Evolutionary conservation across 2,888 invertebrate species (phyloP).

Genomic region (Lasius fuliginosus): DNA sequence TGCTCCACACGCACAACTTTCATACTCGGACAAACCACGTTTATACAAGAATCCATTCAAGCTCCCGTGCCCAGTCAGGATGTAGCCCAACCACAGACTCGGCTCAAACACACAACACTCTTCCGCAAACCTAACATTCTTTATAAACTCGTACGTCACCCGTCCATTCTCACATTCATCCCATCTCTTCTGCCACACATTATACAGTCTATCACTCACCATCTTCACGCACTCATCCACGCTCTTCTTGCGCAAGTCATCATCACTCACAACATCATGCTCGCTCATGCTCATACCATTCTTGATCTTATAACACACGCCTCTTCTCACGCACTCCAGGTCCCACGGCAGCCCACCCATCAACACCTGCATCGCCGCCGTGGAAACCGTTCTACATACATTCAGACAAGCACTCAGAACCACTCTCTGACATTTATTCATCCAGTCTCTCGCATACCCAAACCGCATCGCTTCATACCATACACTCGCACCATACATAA

Average conservation of each 20-base stretch:
- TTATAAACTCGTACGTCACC: too few species aligned
- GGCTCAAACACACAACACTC: background rate
- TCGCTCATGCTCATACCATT: background rate
- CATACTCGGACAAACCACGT: background rate
- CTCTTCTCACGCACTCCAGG: background rate
- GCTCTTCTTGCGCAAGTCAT: rapidly evolving
- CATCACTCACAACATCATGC: background rate
- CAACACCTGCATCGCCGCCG: background rate
- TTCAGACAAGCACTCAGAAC: background rate
- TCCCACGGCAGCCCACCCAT: background rate
- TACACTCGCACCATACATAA: background rate
- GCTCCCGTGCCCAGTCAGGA: background rate
- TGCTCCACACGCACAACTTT: background rate
- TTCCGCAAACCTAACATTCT: background rate
- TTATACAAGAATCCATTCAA: background rate
- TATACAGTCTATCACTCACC: background rate
- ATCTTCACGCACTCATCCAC: background rate
- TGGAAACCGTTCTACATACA: background rate
- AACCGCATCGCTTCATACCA: background rate
- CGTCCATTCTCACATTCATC: background rate
- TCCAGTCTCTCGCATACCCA: background rate
- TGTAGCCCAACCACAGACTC: background rate
- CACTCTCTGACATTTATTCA: background rate
- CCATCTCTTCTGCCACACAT: background rate
- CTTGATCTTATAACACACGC: background rate